These are phyloP conservation scores for Nemotelus nigrinus DNA, from an alignment of 2,888 invertebrate species.

Conservation along the genomic window DNA sequence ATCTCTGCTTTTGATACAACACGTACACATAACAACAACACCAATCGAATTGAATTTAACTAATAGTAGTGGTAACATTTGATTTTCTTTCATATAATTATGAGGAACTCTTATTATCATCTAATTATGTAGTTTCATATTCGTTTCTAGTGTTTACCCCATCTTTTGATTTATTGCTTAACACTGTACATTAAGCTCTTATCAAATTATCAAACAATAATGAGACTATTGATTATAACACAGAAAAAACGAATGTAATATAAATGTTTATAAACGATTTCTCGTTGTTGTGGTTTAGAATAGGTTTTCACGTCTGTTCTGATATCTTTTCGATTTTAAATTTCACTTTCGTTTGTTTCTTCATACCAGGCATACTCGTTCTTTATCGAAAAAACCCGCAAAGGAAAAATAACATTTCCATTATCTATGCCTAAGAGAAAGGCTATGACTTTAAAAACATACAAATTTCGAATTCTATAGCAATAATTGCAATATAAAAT, in stretches of 20 bases:
- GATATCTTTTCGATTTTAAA: neutral
- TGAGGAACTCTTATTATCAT: constrained; percentile 43
- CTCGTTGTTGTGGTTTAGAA: constrained; percentile 27
- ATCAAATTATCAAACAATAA: constrained; percentile 12
- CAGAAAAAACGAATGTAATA: constrained; percentile 20
- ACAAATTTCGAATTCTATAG: no score
- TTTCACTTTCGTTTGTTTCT: neutral
- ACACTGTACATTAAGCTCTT: constrained; percentile 38
- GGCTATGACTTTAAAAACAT: no score
- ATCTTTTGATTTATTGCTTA: constrained; percentile 43
- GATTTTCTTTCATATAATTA: constrained; percentile 30
- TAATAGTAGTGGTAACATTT: constrained; percentile 43
- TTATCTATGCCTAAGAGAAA: neutral
- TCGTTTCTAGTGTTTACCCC: constrained; percentile 20
- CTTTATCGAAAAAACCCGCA: neutral
- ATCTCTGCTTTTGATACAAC: neutral
- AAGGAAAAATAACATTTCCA: neutral
- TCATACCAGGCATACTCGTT: neutral
- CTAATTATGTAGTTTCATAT: constrained; percentile 25
- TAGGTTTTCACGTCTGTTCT: constrained; percentile 8
- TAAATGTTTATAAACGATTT: constrained; percentile 19
- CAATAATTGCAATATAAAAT: no score
- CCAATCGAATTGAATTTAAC: constrained; percentile 24
- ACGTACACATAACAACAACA: constrained; percentile 14
- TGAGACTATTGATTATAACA: constrained; percentile 35